Conservation (phyloP, 2,113 vertebrate species). For the Galbula dea region DNA sequence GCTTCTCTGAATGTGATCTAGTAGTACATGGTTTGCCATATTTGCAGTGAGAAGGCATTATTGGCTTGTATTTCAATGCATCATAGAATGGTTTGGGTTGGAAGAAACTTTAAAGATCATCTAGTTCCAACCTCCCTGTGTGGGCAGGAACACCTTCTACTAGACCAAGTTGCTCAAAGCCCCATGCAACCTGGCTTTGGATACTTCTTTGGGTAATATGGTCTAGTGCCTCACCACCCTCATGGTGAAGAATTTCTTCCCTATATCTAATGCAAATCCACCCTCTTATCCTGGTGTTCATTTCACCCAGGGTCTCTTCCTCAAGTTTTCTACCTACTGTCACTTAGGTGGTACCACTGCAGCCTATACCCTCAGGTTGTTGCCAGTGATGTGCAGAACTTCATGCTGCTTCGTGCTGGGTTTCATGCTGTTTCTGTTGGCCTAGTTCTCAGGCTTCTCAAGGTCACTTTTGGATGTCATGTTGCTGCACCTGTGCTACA, state of each 20-base stretch:
- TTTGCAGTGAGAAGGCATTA: neutral
- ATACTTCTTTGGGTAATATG: too few species aligned
- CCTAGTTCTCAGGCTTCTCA: neutral
- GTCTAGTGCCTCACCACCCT: too few species aligned
- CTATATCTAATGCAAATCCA: too few species aligned
- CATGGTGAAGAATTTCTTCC: too few species aligned
- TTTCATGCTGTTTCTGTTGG: neutral
- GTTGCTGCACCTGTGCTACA: neutral
- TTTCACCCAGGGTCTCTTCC: neutral
- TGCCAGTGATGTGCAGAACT: neutral
- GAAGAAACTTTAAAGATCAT: too few species aligned
- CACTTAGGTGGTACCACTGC: neutral
- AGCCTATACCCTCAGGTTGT: neutral
- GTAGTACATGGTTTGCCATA: neutral
- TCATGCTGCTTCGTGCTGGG: neutral
- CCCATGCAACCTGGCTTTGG: too few species aligned
- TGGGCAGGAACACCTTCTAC: too few species aligned
- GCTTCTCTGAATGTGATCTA: neutral
- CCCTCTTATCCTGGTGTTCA: neutral
- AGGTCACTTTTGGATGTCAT: neutral
- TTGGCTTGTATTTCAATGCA: neutral
- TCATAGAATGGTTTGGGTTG: too few species aligned
- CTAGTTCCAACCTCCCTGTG: too few species aligned
- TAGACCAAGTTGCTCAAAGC: too few species aligned
- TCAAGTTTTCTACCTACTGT: neutral